Evolutionary conservation across 2,888 invertebrate genomes (phyloP), one percentile per base, ranked within the genome.

Genomic region (Dicycla oo): DNA sequence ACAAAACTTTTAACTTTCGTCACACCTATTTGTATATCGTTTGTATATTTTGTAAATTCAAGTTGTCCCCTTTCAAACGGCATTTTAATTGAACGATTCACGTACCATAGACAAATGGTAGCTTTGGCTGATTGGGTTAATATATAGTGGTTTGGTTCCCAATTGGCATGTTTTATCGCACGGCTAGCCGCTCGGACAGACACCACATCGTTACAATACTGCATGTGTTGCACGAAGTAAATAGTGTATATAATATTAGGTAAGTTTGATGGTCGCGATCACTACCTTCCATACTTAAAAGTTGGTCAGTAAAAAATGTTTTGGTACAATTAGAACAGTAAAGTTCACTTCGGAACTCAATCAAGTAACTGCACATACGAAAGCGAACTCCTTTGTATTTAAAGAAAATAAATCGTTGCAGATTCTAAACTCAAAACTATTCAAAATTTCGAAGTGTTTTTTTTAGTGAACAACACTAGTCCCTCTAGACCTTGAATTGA

Each of bases 61-160:
- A 75, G 81, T 84, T 85, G 83, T 87, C 81, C 82, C 78, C 79
- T 73, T 87, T 87, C 81, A 61, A 51, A 77, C 84, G 83, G 83
- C 80, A 45, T 40, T 51, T 43, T 40, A 40, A 49, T 49, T 38
- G 23, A 69, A 57, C 64, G 63, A 43, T 38, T 58, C 15, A 68
- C 43, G 6, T 43, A 57, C 43, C 56, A 58, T 81, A 79, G 71
- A 51, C 47, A 60, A 85, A 87, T 86, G 88, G 88, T 88, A 87
- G 89, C 92, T 82, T 87, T 93, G 91, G 91, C 93, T 93, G 92
- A 91, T 92, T 92, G 91, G 92, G 91, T 91, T 82, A 85, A 86
- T 89, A 82, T 84, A 87, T 91, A 87, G 88, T 88, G 86, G 89
- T 89, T 88, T 89, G 76, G 85, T 88, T 88, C 91, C 91, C 91